phyloP scores from a whole-genome alignment of 1,140 invertebrate species.

The Caerostris darwini region DNA sequence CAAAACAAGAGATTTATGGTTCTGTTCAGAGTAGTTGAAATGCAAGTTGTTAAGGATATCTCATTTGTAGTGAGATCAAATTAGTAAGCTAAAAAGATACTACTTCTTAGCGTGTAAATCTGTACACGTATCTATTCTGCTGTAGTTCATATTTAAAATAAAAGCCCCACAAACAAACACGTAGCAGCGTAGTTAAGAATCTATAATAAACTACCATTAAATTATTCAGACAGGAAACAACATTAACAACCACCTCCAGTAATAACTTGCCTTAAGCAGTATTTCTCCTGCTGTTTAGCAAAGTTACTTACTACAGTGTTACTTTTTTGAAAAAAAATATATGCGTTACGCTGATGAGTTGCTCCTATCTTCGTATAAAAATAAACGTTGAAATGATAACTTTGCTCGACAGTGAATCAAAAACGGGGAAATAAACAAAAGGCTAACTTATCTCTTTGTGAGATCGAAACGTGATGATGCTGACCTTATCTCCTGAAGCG shows the following conservation, averaged over 20 bases:
- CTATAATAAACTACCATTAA: not conserved
- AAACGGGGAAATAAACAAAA: constrained; percentile 38
- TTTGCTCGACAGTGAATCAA: constrained; percentile 16
- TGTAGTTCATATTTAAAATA: no score
- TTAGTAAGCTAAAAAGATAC: no score
- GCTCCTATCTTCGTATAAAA: not conserved
- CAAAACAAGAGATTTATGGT: no score
- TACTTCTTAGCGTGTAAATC: no score
- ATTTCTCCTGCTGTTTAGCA: not conserved
- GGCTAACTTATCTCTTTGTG: not conserved
- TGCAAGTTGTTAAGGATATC: no score
- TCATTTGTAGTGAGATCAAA: no score
- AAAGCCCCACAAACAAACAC: no score
- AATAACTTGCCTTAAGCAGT: not conserved
- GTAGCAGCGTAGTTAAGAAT: no score
- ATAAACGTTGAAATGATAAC: constrained; percentile 37
- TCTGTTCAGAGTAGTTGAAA: no score
- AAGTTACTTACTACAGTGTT: not conserved
- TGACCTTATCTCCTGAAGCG: constrained; percentile 29
- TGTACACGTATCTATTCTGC: no score
- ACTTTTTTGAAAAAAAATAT: not conserved
- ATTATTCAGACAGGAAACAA: not conserved
- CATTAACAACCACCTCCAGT: not conserved
- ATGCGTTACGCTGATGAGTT: not conserved
- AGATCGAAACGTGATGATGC: constrained; percentile 20